Conservation (phyloP, 1,140 invertebrate genomes). For the Drosophila bifasciata region DNA sequence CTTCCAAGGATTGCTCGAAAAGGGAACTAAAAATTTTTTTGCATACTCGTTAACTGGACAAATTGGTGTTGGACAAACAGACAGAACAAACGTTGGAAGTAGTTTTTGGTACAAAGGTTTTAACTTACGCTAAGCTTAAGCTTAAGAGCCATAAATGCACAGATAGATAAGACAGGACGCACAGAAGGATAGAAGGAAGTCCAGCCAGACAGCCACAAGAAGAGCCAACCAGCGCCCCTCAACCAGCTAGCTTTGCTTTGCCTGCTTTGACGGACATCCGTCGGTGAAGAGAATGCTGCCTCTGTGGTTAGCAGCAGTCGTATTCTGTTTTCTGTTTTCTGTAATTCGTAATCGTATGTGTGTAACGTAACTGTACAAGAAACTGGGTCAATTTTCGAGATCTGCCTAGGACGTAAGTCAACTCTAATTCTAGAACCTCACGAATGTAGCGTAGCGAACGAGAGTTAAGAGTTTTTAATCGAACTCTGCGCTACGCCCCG, state of each 20-base stretch:
- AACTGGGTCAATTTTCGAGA: slow-evolving; percentile 81
- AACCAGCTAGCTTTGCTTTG: slow-evolving; percentile 40
- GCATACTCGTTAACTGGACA: slow-evolving; percentile 40
- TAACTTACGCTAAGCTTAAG: slow-evolving; percentile 64
- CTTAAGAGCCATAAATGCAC: slow-evolving; percentile 70
- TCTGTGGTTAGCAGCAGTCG: slow-evolving; percentile 4
- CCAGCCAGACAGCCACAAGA: slow-evolving; percentile 14
- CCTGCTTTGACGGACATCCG: slow-evolving; percentile 16
- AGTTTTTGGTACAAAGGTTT: slow-evolving; percentile 79
- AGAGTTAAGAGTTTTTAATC: slow-evolving; percentile 48
- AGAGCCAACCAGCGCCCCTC: neutral
- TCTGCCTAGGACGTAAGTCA: slow-evolving; percentile 72
- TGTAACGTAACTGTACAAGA: slow-evolving; percentile 47
- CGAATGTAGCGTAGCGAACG: slow-evolving; percentile 33
- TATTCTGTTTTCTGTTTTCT: too few relatives aligned
- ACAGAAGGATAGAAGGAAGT: slow-evolving; percentile 17
- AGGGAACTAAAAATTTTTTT: slow-evolving; percentile 45
- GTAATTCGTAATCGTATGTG: slow-evolving; percentile 24
- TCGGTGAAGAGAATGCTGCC: slow-evolving; percentile 7
- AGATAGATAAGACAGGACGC: slow-evolving; percentile 15
- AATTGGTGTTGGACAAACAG: slow-evolving; percentile 79
- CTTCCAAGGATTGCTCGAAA: slow-evolving; percentile 51
- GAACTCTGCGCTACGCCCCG: slow-evolving; percentile 19
- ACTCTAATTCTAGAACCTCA: slow-evolving; percentile 72
- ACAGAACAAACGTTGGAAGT: slow-evolving; percentile 55